Conservation (phyloP, 2,888 invertebrate genomes). For the Clepsis dumicolana region DNA sequence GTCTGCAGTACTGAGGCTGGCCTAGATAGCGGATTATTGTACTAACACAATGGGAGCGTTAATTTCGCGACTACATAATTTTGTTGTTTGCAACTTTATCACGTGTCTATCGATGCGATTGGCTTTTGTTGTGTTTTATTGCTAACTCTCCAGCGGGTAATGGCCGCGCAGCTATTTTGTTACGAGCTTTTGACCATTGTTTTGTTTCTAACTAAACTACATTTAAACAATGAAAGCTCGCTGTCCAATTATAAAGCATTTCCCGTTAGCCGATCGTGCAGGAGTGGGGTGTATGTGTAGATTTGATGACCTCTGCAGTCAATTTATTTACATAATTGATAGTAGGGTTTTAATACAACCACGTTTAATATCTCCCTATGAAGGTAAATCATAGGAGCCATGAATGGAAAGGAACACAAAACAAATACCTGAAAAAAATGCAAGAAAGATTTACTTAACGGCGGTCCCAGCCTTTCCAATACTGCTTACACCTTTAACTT, state of each 20-base stretch:
- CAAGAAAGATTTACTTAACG: too few species aligned
- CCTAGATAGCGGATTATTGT: conserved; percentile 87
- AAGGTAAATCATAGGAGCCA: too few species aligned
- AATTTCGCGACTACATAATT: conserved; percentile 85
- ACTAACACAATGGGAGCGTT: conserved; percentile 86
- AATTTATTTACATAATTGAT: neutral
- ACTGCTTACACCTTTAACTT: too few species aligned
- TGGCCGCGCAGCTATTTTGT: conserved; percentile 50
- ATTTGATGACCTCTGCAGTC: neutral
- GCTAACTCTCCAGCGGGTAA: conserved; percentile 35
- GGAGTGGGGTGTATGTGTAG: neutral
- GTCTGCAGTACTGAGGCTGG: conserved; percentile 86
- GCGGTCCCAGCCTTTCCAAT: too few species aligned
- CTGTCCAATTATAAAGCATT: conserved; percentile 45
- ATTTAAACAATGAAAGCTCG: conserved; percentile 45
- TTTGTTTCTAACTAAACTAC: conserved; percentile 32
- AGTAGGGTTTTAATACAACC: too few species aligned
- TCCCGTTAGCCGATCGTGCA: conserved; percentile 3
- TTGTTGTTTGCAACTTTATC: conserved; percentile 84
- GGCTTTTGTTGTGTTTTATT: conserved; percentile 56
- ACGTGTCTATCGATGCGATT: conserved; percentile 76
- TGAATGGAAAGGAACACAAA: too few species aligned
- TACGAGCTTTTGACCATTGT: conserved; percentile 45
- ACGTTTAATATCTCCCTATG: too few species aligned
- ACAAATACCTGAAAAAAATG: too few species aligned